Percentiles rank a stretch among this genome's conserved stretches.
These are phyloP conservation scores for Papilio demoleus DNA, from an alignment of 2,888 invertebrate species.

Conservation along the genomic window DNA sequence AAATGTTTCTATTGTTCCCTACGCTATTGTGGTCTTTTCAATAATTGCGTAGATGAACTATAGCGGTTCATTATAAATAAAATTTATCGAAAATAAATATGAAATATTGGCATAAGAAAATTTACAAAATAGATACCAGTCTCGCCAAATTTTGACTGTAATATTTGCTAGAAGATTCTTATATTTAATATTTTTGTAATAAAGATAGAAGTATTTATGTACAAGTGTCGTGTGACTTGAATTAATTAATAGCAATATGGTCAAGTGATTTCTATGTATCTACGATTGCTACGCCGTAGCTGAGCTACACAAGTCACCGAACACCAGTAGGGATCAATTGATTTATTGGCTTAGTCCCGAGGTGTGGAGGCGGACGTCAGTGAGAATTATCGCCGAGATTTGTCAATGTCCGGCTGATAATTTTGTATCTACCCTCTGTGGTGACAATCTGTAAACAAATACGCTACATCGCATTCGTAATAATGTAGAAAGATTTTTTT, in stretches of 20 bases:
- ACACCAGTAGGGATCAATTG: neutral
- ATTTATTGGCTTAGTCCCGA: conserved; percentile 1
- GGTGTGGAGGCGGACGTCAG: neutral
- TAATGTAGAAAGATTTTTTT: neutral
- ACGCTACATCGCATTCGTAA: neutral
- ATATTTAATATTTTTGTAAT: too few species aligned
- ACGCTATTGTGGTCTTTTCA: conserved; percentile 15
- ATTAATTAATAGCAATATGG: too few species aligned
- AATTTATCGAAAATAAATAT: too few species aligned
- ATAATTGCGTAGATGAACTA: too few species aligned
- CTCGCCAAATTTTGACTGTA: too few species aligned
- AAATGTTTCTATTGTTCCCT: conserved; percentile 3
- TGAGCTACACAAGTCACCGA: neutral
- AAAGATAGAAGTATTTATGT: too few species aligned
- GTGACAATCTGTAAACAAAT: conserved; percentile 21
- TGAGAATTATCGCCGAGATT: conserved; percentile 2
- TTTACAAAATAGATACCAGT: too few species aligned
- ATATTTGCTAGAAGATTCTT: too few species aligned
- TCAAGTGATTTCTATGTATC: too few species aligned
- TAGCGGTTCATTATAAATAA: too few species aligned
- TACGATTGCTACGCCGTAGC: neutral
- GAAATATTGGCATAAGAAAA: too few species aligned
- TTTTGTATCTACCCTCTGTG: conserved; percentile 2
- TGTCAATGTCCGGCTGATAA: conserved; percentile 28
- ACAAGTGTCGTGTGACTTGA: too few species aligned